Evolutionary conservation across 2,888 invertebrate genomes (phyloP).

Genomic region (Nephrotoma appendiculata): DNA sequence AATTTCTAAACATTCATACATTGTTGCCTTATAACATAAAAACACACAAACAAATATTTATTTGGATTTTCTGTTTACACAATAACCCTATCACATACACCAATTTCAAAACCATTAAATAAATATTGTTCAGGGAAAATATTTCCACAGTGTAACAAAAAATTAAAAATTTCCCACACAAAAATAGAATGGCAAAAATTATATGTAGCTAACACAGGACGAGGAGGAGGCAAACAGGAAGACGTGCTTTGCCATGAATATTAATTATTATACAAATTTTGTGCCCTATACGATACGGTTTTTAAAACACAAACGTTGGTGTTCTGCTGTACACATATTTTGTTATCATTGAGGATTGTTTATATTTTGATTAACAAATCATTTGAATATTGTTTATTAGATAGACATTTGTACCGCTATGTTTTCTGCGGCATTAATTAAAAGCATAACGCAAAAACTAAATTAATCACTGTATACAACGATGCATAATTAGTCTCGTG

Average conservation of each 20-base stretch:
- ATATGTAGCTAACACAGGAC: neutral
- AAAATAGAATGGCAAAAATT: neutral
- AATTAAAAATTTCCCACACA: neutral
- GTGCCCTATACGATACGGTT: neutral
- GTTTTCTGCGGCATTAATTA: too few species aligned
- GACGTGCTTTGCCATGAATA: neutral
- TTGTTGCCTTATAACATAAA: neutral
- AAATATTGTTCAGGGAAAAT: neutral
- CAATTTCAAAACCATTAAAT: neutral
- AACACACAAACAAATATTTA: neutral
- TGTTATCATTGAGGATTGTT: neutral
- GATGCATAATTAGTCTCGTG: too few species aligned
- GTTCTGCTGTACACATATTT: neutral
- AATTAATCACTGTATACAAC: too few species aligned
- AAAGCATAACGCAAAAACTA: too few species aligned
- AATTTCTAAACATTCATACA: neutral
- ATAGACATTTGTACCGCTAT: too few species aligned
- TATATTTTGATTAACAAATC: neutral
- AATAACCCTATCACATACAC: neutral
- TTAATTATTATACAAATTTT: neutral
- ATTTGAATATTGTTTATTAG: neutral
- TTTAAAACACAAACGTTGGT: neutral
- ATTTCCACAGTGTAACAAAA: neutral
- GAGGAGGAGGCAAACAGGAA: neutral
- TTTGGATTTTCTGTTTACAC: neutral